Evolutionary conservation across 2,888 invertebrate genomes (phyloP).

Genomic region (Pseudoips prasinana): DNA sequence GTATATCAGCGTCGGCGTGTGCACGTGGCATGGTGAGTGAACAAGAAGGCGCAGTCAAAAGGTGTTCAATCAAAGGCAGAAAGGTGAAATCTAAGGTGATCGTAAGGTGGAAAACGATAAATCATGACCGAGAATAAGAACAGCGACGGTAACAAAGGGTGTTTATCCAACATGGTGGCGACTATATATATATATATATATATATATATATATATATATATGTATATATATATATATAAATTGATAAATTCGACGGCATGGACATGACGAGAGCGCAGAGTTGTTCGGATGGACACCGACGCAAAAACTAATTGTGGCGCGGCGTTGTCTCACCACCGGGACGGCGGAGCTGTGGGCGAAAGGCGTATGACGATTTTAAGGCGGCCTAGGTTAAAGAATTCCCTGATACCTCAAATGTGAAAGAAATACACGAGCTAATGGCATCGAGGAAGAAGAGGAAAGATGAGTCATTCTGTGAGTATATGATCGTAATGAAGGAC

Average conservation of each 20-base stretch:
- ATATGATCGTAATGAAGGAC: constrained; percentile 21
- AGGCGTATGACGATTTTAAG: constrained; percentile 6
- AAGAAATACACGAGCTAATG: constrained; percentile 11
- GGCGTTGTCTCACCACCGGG: constrained; percentile 7
- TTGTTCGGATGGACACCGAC: constrained; percentile 11
- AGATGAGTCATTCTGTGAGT: constrained; percentile 15
- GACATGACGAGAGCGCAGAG: constrained; percentile 9
- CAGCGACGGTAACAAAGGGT: too few species aligned
- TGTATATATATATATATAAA: background rate
- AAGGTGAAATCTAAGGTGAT: background rate
- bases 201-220: background rate
- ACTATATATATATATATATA: background rate
- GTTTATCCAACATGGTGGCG: background rate
- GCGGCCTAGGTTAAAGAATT: constrained; percentile 3
- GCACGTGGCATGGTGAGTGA: background rate
- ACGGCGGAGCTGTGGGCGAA: constrained; percentile 10
- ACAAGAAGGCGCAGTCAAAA: too few species aligned
- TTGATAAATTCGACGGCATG: constrained; percentile 2
- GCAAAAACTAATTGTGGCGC: constrained; percentile 11
- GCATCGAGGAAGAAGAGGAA: constrained; percentile 5
- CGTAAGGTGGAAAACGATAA: background rate
- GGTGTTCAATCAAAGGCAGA: background rate
- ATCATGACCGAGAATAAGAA: too few species aligned
- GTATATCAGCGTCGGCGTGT: background rate
- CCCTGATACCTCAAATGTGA: constrained; percentile 6